Conservation (phyloP, 1,140 invertebrate species). For the Agrypnia vestita region DNA sequence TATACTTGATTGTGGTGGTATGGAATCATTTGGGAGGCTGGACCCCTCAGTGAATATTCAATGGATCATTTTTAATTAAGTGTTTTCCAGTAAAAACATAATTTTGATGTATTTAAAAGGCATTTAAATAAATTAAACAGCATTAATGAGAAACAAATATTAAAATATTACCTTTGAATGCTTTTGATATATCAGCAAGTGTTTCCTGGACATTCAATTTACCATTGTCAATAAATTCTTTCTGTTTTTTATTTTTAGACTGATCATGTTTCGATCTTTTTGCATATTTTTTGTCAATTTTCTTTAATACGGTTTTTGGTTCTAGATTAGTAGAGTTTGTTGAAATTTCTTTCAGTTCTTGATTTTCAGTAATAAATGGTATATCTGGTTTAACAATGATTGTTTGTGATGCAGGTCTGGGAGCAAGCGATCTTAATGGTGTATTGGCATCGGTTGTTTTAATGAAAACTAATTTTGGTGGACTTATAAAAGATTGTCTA, state of each 20-base stretch:
- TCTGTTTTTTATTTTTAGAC: constrained; percentile 62
- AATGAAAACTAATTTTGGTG: constrained; percentile 71
- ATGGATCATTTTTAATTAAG: no score
- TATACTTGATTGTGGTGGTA: no score
- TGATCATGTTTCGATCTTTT: constrained; percentile 67
- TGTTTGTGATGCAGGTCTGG: constrained; percentile 66
- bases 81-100: no score
- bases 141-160: no score
- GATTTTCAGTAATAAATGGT: constrained; percentile 47
- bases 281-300: constrained; percentile 67
- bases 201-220: constrained; percentile 53
- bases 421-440: constrained; percentile 64
- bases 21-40: no score
- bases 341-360: constrained; percentile 39
- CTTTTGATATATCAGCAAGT: background rate
- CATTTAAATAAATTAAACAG: no score
- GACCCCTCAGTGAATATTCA: no score
- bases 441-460: constrained; percentile 68
- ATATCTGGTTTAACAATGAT: constrained; percentile 66
- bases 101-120: no score
- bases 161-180: constrained; percentile 22
- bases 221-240: constrained; percentile 57
- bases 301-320: constrained; percentile 49
- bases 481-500: constrained; percentile 71
- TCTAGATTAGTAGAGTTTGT: constrained; percentile 39